Conservation (phyloP, 2,888 invertebrate species). For the Limnephilus auricula region DNA sequence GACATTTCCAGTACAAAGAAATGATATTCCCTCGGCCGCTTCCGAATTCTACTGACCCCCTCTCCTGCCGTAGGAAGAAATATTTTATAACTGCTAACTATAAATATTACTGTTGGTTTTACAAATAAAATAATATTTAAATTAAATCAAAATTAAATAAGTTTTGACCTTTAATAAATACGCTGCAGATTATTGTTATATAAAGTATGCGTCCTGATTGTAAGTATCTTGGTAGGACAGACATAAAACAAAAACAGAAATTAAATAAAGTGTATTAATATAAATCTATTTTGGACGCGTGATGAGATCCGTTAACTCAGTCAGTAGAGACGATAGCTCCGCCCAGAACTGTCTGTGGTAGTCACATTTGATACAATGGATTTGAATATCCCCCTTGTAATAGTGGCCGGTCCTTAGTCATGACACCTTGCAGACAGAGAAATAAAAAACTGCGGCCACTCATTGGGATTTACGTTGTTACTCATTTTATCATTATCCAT, state of each 20-base stretch:
- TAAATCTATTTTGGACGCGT: background rate
- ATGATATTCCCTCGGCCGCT: no score
- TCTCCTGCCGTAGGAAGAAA: no score
- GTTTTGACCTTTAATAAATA: no score
- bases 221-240: background rate
- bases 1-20: no score
- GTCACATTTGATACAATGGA: background rate
- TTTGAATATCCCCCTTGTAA: background rate
- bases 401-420: background rate
- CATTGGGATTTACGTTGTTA: background rate
- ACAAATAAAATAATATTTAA: no score
- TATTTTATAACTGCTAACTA: no score
- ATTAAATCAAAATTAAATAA: no score
- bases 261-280: background rate
- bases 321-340: background rate
- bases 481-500: background rate
- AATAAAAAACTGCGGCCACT: background rate
- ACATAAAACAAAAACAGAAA: background rate
- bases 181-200: background rate
- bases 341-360: background rate
- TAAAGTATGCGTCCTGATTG: background rate
- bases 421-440: background rate
- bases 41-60: no score
- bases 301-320: constrained; percentile 14
- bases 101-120: no score